Base-by-base conservation (phyloP, 2,888 invertebrate species). In the Branchipolynoe longqiensis region DNA sequence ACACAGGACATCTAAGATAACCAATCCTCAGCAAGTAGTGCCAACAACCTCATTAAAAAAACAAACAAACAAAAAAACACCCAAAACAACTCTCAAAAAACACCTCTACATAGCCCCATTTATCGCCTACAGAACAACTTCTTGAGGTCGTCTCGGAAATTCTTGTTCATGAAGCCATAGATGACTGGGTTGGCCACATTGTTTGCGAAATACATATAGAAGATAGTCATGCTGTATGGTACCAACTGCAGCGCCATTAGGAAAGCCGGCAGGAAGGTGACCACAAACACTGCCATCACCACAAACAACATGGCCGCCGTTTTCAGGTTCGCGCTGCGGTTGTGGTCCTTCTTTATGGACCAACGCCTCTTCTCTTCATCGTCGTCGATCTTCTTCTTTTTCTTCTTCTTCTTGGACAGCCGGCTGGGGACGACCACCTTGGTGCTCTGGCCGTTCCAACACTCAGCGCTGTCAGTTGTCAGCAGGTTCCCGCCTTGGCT, bases 171-270 rank as follows among this genome's bases (percentile, higher is more conserved):
- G 86, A 94, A 93, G 62, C 93, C 93, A 88, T 94, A 94, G 74
- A 94, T 93, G 84, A 94, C 91, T 0, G 93, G 93, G 89, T 94
- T 94, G 54, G 92, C 93, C 56, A 93, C 92, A 88, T 93, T 93
- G 88, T 93, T 93, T 69, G 92, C 90, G 86, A 93, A 94, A 87
- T 93, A 93, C 88, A 93, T 89, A 88, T 93, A 93, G 87, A 93
- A 93, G 22, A 93, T 89, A 40, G 92, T 89, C 41, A 90, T 86
- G 85, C 92, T 90, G 89, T 90, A 89, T 0, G 87, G 85, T n/a
- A 86, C 73, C 54, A 91, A 83, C 18, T 74, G 36, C 41, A 91
- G 88, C 6, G 92, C 91, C 91, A 91, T 92, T 6, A 93, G 88
- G 88, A 90, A 91, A 12, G 92, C 91, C 0, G 93, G 93, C 38